Base-by-base conservation (phyloP, 2,113 vertebrate genomes). In the Hystrix cristata region DNA sequence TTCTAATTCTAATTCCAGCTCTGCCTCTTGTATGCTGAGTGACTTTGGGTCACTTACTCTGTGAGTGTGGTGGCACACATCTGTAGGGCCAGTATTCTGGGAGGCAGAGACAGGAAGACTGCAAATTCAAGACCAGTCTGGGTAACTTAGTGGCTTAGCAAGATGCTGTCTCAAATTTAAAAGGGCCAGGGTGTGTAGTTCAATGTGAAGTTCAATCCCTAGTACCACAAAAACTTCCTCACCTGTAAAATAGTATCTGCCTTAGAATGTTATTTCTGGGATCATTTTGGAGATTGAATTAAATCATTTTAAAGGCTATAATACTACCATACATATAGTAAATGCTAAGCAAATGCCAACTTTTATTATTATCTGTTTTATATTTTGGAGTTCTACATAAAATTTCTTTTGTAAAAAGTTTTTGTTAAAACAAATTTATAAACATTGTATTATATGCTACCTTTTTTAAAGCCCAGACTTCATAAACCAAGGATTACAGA, bases 341-440 rank as follows among this genome's bases (percentile, higher is more conserved):
- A 60, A 81, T 64, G 51, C 48, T 38, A 31, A 60, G 48, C 78
- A 89, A 69, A 62, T 86, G 23, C 59, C 65, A 92, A 71, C 48
- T 86, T 94, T 60, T 65, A 57, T 43, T 65, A 57, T 43, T 88
- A 71, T 74, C 72, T 85, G 38, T 83, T 90, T 79, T 85, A 51
- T 71, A 79, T 96, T 92, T 92, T 27, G 25, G 72, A 46, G 5
- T 64, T 79, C 31, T 43, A 72, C 53, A 48, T 48, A 86, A 25
- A 82, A 23, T 67, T 84, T 90, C n/a, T 87, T 92, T 85, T 57
- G 23, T 53, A 84, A 71, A 71, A 60, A 84, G 12, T 25, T 79
- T 82, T 94, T 87, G 53, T 25, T 96, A 74, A 94, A 93, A 93
- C n/a, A 89, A 59, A 82, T 81, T 91, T 92, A 62, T 71, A 82